phyloP scores from a whole-genome alignment of 2,797 vertebrate genomes.

The Sarcoramphus papa region DNA sequence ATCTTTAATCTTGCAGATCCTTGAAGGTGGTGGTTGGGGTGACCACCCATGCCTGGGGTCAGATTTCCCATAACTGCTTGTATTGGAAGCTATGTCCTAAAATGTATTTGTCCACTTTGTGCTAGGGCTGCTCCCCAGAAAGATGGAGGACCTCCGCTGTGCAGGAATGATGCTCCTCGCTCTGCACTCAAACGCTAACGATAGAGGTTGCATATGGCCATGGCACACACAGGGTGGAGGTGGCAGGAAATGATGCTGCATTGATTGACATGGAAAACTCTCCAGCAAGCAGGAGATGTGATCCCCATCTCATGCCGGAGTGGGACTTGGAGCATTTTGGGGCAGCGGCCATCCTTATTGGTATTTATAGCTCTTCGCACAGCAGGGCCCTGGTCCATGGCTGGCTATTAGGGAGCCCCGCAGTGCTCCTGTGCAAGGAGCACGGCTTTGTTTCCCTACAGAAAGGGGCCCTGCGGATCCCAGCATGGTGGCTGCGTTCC shows the following conservation, averaged over 20 bases:
- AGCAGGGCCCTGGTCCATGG: neutral
- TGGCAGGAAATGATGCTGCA: neutral
- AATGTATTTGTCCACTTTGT: neutral
- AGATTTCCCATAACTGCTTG: neutral
- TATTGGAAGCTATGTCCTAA: neutral
- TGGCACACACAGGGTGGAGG: rapidly evolving
- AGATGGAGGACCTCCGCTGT: neutral
- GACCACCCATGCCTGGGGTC: neutral
- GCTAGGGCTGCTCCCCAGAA: neutral
- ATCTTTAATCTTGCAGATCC: neutral
- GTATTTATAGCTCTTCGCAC: neutral
- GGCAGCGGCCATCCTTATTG: neutral
- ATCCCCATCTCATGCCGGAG: neutral
- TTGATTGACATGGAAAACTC: neutral
- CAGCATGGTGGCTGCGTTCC: neutral
- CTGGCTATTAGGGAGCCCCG: neutral
- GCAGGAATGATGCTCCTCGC: rapidly evolving
- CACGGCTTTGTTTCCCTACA: neutral
- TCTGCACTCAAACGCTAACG: neutral
- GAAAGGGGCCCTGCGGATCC: neutral
- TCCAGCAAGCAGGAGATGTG: neutral
- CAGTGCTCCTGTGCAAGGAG: neutral
- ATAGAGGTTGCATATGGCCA: neutral
- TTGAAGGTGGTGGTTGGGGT: neutral
- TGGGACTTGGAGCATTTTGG: neutral